Percentiles rank a stretch among this genome's conserved stretches.
Conservation (phyloP, 2,797 vertebrate genomes). For the Aeoliscus strigatus region DNA sequence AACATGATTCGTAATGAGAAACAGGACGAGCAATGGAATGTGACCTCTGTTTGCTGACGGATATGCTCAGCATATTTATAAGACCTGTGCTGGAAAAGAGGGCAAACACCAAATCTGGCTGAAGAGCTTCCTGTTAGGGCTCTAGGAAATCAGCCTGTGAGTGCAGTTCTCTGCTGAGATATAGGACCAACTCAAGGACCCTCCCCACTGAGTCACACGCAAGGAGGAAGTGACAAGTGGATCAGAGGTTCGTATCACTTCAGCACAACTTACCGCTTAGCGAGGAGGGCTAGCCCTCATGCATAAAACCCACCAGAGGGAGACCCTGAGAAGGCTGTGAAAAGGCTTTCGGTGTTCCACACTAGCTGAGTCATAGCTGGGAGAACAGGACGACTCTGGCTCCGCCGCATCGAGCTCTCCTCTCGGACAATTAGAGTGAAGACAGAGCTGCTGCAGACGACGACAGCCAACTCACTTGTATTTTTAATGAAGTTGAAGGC, state of each 20-base stretch:
- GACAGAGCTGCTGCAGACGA: constrained; percentile 13
- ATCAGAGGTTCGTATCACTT: constrained; percentile 30
- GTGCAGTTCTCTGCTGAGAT: constrained; percentile 28
- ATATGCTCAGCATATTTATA: no score
- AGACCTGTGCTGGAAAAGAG: constrained; percentile 12
- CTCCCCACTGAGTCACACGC: constrained; percentile 14
- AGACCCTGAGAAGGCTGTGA: constrained; percentile 26
- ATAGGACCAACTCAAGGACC: constrained; percentile 27
- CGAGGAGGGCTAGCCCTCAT: no score
- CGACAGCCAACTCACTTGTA: constrained; percentile 7
- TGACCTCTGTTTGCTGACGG: no score
- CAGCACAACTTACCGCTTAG: constrained; percentile 12
- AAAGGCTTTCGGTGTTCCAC: no score
- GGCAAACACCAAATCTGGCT: constrained; percentile 4
- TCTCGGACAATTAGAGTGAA: constrained; percentile 26
- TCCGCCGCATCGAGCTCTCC: constrained; percentile 27
- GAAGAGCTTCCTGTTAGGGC: constrained; percentile 22
- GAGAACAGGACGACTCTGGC: no score
- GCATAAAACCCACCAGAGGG: no score
- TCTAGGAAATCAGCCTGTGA: no score
- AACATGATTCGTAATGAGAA: no score
- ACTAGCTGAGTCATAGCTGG: no score
- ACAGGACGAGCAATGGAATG: no score
- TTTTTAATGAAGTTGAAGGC: constrained; percentile 36
- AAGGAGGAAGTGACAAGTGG: constrained; percentile 20